Evolutionary conservation across 2,888 invertebrate species (phyloP), one percentile per base, ranked within the genome.

Genomic region (Chrysolina haemoptera): DNA sequence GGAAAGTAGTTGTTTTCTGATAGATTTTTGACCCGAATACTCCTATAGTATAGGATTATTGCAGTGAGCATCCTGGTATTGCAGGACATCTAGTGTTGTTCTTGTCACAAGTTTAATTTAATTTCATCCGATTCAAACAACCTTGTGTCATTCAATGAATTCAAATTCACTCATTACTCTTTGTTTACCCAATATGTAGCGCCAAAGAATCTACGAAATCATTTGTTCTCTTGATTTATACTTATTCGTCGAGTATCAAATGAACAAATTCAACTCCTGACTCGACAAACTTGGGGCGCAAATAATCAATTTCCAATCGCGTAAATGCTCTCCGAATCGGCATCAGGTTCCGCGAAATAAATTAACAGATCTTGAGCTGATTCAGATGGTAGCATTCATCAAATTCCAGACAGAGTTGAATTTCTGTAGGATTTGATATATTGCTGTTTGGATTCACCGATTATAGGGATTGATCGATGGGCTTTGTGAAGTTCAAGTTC

Each of bases 321-420:
- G 14, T 35, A 59, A 59, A n/a, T 35, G 59, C 59, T 14, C 59
- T 35, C 1, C 11, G 53, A 20, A 22, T 53, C 59, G 59, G 6
- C 59, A 59, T 59, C 59, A 59, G 59, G 16, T 59, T n/a, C 35
- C 27, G 12, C 11, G 65, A 46, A 65, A 65, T 65, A 48, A 65
- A 65, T 65, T 48, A 65, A 65, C 65, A 65, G 46, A n/a, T 65
- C 65, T 43, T 46, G 20, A 43, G 65, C 43, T 22, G 46, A 48
- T 43, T 46, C 43, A 65, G 46, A 48, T 40, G 22, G 41, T 46
- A 65, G 27, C 65, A 65, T 65, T 65, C 46, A 65, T 65, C 65
- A 65, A 65, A 46, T 46, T 46, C 65, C 65, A 65, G 63, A 63
- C 65, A 65, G 46, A 65, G n/a, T 46, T 46, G 43, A 46, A 48